These are phyloP conservation scores for Callaeas wilsoni DNA, from an alignment of 2,113 vertebrate species.

Conservation along the genomic window DNA sequence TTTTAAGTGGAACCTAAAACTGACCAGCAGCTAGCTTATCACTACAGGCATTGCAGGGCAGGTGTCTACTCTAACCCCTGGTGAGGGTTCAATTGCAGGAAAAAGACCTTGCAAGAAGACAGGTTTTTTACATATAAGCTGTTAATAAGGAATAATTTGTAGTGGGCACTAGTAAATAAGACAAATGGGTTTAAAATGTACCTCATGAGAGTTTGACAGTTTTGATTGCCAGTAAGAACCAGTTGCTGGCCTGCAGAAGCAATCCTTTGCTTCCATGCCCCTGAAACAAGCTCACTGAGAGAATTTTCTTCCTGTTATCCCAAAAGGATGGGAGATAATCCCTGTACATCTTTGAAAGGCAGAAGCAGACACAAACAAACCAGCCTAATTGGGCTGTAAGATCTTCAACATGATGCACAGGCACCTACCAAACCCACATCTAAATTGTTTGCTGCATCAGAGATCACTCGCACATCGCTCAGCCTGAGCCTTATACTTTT, in stretches of 20 bases:
- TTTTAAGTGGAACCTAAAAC: conserved; percentile 11
- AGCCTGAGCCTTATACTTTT: neutral
- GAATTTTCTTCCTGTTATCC: neutral
- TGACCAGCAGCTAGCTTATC: neutral
- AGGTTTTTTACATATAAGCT: neutral
- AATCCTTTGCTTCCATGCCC: neutral
- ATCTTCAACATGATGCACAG: neutral
- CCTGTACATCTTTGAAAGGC: neutral
- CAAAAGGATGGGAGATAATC: neutral
- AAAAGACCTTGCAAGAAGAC: neutral
- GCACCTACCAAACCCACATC: neutral
- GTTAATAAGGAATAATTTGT: neutral
- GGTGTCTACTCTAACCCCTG: neutral
- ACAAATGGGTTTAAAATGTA: neutral
- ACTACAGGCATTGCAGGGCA: neutral
- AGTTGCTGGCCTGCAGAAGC: neutral
- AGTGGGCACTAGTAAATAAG: neutral
- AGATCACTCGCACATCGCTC: neutral
- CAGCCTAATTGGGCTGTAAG: neutral
- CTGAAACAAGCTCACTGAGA: neutral
- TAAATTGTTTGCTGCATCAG: neutral
- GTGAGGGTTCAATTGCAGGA: neutral
- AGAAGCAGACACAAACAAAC: neutral
- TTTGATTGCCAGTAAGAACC: neutral
- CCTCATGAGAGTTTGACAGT: neutral